These are phyloP conservation scores for Halisarca cf. caerulea DNA, from an alignment of 37 sponge, comb jelly and placozoan genomes.

Conservation along the genomic window DNA sequence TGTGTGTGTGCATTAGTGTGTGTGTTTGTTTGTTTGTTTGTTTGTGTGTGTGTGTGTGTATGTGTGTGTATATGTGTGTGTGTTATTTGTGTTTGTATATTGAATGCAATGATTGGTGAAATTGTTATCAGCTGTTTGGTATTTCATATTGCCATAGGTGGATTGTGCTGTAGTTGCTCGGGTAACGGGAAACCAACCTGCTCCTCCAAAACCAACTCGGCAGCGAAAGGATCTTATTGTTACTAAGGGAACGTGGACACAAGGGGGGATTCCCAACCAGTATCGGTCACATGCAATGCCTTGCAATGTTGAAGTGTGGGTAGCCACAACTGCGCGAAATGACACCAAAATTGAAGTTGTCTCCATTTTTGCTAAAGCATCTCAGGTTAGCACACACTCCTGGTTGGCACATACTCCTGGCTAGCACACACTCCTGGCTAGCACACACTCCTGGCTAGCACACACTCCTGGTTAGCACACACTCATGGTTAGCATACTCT, in stretches of 20 bases:
- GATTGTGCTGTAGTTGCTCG: conserved; percentile 7
- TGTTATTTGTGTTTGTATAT: conserved; percentile 4
- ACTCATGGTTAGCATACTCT: too few relatives aligned
- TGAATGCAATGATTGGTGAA: too few relatives aligned
- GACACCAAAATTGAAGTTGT: conserved; percentile 25
- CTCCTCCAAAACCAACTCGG: conserved; percentile 7
- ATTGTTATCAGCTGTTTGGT: background rate
- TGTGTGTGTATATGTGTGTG: conserved; percentile 28
- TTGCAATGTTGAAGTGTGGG: conserved; percentile 10
- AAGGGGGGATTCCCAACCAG: conserved; percentile 7
- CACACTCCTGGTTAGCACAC: too few relatives aligned
- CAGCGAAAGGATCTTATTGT: background rate
- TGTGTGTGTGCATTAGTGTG: background rate
- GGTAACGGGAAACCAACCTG: background rate
- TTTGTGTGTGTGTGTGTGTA: conserved; percentile 3
- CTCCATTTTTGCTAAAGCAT: conserved; percentile 3
- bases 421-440: too few relatives aligned
- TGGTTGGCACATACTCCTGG: too few relatives aligned
- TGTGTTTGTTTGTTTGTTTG: background rate
- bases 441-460: too few relatives aligned
- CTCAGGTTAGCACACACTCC: conserved; percentile 21
- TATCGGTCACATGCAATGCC: conserved; percentile 14
- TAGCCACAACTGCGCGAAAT: conserved; percentile 2
- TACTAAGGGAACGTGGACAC: conserved; percentile 9
- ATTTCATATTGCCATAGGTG: background rate